Evolutionary conservation across 2,113 vertebrate genomes (phyloP), one percentile per base, ranked within the genome.

Genomic region (Eulacestoma nigropectus): DNA sequence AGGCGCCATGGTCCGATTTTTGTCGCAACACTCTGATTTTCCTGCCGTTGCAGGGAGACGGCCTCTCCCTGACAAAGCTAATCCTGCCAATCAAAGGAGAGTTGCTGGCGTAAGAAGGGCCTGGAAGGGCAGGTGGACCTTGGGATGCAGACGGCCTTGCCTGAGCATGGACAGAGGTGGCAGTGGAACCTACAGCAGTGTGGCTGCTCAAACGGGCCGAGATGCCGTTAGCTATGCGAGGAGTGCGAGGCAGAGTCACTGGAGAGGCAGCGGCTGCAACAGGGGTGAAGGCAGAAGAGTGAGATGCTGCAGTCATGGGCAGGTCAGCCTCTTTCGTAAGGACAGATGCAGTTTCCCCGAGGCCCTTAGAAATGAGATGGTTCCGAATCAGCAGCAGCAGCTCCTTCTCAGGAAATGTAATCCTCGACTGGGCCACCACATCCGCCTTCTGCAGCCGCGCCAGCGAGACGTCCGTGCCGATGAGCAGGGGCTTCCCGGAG

Each of bases 1-100:
- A 99, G 87, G 99, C 99, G 7, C 99, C 99, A 32, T 99, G 99
- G 98, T 99, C 99, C 29, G 99, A 99, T 96, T 99, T 99, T 96
- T 99, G 99, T 91, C 99, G 97, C 87, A 99, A 97, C 44, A 99
- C 98, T 84, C 99, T 98, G 42, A 98, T 97, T 97, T 99, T 99
- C 96, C 99, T 99, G 96, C 98, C 98, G 47, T 98, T 96, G 94
- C 99, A 99, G 18, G 98, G 98, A 12, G 98, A 98, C 1, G 98
- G 98, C 39, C 99, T 98, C 92, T 99, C 99, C 87, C 99, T 98
- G 39, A 99, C 98, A 97, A 99, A 99, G 96, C 99, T 98, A 69
- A 99, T 99, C 73, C 99, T 98, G 56, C 99, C 99, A 52, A 99
- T 99, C 84, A 99, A 97, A 30, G 99, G 99, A 21, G 99, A 99